A percentile compares a stretch with the other conserved stretches of the same genome.
phyloP scores from a whole-genome alignment of 2,888 invertebrate species.

The Odontocerum albicorne region DNA sequence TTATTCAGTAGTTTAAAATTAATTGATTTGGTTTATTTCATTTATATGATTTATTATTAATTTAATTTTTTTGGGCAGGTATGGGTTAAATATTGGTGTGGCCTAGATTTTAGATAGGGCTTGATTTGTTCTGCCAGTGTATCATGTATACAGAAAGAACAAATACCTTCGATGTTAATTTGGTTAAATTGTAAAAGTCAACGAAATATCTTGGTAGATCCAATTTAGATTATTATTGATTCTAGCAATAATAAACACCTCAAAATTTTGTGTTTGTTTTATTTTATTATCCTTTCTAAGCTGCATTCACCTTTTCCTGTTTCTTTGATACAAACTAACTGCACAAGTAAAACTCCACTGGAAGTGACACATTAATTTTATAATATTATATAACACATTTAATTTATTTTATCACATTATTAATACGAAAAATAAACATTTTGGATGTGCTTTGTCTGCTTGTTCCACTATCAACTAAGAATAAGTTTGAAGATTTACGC shows the following conservation, averaged over 20 bases:
- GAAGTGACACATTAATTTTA: too few relatives aligned
- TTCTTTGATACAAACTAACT: too few relatives aligned
- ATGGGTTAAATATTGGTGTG: constrained; percentile 59
- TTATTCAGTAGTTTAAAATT: constrained; percentile 45
- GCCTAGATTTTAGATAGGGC: constrained; percentile 55
- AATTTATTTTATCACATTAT: too few relatives aligned
- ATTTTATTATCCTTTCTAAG: constrained; percentile 14
- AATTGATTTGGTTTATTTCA: constrained; percentile 48
- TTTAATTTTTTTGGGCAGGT: constrained; percentile 54
- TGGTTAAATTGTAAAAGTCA: constrained; percentile 58
- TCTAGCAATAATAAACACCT: constrained; percentile 57
- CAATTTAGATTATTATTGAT: constrained; percentile 51
- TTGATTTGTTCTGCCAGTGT: constrained; percentile 47
- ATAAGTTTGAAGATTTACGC: too few relatives aligned
- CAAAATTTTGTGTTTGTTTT: constrained; percentile 36
- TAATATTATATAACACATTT: too few relatives aligned
- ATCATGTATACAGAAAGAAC: constrained; percentile 26
- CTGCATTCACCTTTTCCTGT: too few relatives aligned
- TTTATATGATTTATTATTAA: constrained; percentile 41
- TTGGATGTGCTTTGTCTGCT: too few relatives aligned
- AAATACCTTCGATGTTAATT: constrained; percentile 50
- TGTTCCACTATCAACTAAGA: too few relatives aligned
- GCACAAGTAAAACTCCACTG: too few relatives aligned
- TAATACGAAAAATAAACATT: too few relatives aligned
- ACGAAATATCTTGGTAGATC: constrained; percentile 63